phyloP scores from a whole-genome alignment of 2,797 vertebrate genomes.

The Alosa sapidissima region DNA sequence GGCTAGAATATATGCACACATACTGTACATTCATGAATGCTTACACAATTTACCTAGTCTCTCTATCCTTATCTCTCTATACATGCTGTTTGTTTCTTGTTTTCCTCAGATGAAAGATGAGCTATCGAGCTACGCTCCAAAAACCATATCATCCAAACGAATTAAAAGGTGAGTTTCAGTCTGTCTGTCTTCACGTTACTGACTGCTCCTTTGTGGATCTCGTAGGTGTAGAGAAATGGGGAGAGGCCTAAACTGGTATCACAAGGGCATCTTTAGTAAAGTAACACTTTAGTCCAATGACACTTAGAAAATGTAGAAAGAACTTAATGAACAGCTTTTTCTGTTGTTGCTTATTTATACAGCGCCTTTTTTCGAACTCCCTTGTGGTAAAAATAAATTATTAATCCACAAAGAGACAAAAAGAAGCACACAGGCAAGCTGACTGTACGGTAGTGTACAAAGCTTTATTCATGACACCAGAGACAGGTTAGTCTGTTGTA shows the following conservation, averaged over 20 bases:
- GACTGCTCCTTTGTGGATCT: background rate
- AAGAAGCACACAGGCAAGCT: too few relatives aligned
- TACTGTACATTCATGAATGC: too few relatives aligned
- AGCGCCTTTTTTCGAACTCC: too few relatives aligned
- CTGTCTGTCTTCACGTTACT: background rate
- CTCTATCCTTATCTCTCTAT: background rate
- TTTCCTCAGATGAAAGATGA: slow-evolving; percentile 61
- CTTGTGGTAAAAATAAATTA: too few relatives aligned
- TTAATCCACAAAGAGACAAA: too few relatives aligned
- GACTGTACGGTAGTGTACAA: too few relatives aligned
- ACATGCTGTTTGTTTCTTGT: slow-evolving; percentile 24
- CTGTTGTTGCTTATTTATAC: too few relatives aligned
- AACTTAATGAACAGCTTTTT: too few relatives aligned
- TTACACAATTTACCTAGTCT: background rate
- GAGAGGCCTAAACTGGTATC: background rate
- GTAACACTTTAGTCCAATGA: background rate
- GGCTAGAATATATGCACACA: too few relatives aligned
- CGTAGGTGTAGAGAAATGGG: background rate
- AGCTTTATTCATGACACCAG: too few relatives aligned
- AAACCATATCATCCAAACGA: slow-evolving; percentile 61
- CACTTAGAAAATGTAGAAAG: too few relatives aligned
- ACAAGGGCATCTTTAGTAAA: background rate
- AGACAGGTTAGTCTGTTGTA: too few relatives aligned
- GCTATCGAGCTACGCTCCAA: slow-evolving; percentile 46
- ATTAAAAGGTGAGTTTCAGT: slow-evolving; percentile 64